These are phyloP conservation scores for Lamprologus sp. DNA, from an alignment of 2,113 vertebrate genomes.

Conservation along the genomic window DNA sequence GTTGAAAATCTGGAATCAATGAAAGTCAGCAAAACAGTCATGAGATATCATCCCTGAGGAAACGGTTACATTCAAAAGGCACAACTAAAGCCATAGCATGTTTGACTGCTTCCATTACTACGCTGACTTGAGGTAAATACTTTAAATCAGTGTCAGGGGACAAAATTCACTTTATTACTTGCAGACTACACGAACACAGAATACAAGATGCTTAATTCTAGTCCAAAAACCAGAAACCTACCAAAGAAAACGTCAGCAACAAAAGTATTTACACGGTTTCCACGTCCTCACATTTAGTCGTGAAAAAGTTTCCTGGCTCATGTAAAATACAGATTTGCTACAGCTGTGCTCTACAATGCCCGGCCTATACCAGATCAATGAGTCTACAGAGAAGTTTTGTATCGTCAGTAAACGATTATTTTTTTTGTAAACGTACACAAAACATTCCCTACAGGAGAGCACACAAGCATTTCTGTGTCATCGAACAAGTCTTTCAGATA, in stretches of 20 bases:
- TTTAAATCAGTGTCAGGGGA: neutral
- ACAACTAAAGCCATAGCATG: conserved; percentile 1
- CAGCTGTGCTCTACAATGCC: neutral
- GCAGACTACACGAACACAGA: neutral
- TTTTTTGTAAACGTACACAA: neutral
- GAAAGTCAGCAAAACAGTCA: conserved; percentile 10
- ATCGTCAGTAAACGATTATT: neutral
- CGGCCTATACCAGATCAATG: neutral
- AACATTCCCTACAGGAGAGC: neutral
- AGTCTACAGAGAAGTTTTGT: neutral
- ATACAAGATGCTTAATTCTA: neutral
- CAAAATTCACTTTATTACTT: neutral
- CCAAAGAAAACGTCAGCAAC: neutral
- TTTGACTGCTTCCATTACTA: conserved; percentile 12
- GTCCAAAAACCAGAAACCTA: neutral
- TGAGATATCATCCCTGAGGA: conserved; percentile 10
- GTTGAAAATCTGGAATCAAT: conserved; percentile 48
- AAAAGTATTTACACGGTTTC: neutral
- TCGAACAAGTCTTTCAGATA: neutral
- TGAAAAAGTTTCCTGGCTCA: neutral
- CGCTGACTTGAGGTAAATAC: neutral
- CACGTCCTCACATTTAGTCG: neutral
- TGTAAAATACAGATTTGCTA: neutral
- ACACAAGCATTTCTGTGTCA: conserved; percentile 28
- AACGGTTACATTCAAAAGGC: neutral